Conservation (phyloP, 2,113 vertebrate species). For the Phocoena phocoena region DNA sequence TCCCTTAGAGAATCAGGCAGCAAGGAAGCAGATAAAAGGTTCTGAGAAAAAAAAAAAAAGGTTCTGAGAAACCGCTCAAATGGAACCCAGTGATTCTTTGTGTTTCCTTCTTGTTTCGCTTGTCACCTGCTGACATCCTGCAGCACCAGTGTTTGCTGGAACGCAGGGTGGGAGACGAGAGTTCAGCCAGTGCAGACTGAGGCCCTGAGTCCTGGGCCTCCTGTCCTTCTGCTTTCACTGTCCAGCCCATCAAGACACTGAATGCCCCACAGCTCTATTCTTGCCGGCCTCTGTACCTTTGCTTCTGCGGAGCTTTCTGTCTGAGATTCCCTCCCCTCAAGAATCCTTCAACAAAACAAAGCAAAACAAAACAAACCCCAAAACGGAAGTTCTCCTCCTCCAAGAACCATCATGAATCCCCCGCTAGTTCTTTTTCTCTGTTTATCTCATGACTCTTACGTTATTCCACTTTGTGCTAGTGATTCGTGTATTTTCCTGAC, state of each 20-base stretch:
- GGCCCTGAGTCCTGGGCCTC: background rate
- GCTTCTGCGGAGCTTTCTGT: background rate
- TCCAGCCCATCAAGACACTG: accelerated
- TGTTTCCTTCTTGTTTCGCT: background rate
- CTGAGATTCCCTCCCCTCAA: background rate
- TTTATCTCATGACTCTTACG: accelerated
- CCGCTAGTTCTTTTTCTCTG: background rate
- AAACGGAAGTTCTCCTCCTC: background rate
- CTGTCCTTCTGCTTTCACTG: background rate
- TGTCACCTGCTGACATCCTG: background rate
- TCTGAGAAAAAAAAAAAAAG: background rate
- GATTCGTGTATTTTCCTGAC: background rate
- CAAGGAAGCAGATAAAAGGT: background rate
- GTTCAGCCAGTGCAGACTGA: background rate
- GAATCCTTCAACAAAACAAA: background rate
- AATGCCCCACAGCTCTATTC: accelerated
- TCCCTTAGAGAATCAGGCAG: background rate
- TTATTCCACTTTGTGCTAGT: background rate
- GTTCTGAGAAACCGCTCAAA: background rate
- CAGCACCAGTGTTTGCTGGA: accelerated
- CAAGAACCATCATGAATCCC: background rate
- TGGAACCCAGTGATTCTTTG: background rate
- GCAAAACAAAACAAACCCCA: no score
- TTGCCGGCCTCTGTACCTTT: background rate
- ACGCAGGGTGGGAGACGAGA: accelerated